Conservation (phyloP, 2,113 vertebrate genomes). For the Coryphaenoides rupestris region DNA sequence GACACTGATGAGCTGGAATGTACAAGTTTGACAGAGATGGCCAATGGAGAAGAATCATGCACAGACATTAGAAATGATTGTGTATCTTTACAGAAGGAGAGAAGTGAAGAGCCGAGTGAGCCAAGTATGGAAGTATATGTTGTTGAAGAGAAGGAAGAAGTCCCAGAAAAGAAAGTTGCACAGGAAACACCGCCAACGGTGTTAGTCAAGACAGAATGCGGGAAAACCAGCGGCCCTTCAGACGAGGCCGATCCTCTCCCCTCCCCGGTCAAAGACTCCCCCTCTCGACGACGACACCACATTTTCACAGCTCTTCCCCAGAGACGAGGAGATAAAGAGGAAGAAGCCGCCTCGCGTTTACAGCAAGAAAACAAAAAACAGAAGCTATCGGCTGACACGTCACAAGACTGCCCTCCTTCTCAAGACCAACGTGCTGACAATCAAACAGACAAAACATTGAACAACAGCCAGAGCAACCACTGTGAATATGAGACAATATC, state of each 20-base stretch:
- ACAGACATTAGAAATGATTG: conserved; percentile 32
- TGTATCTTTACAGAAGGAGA: conserved; percentile 27
- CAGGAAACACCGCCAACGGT: conserved; percentile 57
- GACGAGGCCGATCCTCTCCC: conserved; percentile 39
- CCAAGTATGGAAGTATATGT: conserved; percentile 25
- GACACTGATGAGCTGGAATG: conserved; percentile 39
- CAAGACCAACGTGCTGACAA: conserved; percentile 64
- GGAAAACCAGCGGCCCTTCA: conserved; percentile 45
- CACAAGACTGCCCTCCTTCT: conserved; percentile 38
- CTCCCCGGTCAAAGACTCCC: conserved; percentile 49
- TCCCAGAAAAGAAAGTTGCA: conserved; percentile 42
- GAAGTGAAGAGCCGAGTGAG: conserved; percentile 28
- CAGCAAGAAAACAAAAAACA: conserved; percentile 82
- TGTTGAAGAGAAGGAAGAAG: conserved; percentile 42
- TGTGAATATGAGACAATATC: conserved; percentile 81
- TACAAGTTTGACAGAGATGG: conserved; percentile 23
- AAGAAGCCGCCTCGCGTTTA: conserved; percentile 88
- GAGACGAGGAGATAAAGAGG: conserved; percentile 76
- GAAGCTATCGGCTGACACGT: conserved; percentile 40
- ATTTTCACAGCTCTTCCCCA: conserved; percentile 86
- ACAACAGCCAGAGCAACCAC: conserved; percentile 67
- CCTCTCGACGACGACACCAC: conserved; percentile 83
- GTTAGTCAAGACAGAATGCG: conserved; percentile 62
- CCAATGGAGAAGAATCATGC: conserved; percentile 30
- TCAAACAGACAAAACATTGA: conserved; percentile 63